Evolutionary conservation across 2,113 vertebrate species (phyloP).

Genomic region (Muntiacus muntjak): DNA sequence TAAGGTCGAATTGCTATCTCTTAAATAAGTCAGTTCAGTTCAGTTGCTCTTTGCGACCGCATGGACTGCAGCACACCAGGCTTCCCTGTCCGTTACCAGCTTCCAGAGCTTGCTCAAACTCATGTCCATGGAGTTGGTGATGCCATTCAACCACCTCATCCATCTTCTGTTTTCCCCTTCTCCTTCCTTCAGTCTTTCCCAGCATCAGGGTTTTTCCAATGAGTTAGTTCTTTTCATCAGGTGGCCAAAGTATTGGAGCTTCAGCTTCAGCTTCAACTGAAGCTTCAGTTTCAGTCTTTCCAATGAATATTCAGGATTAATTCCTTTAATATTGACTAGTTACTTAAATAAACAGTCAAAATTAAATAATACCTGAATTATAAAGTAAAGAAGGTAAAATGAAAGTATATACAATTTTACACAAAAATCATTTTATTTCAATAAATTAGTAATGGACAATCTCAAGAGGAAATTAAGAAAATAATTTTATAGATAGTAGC

Average conservation of each 20-base stretch:
- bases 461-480: background rate
- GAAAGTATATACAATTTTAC: background rate
- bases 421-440: background rate
- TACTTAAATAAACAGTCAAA: background rate
- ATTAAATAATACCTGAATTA: background rate
- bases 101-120: background rate
- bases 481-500: background rate
- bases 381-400: background rate
- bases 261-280: background rate
- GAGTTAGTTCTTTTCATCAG: background rate
- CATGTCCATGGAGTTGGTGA: background rate
- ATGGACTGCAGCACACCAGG: background rate
- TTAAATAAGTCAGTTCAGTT: background rate
- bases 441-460: background rate
- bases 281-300: background rate
- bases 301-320: background rate
- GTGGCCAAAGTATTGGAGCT: background rate
- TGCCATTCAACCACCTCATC: background rate
- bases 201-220: background rate
- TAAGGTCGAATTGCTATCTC: background rate
- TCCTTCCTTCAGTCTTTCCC: background rate
- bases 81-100: background rate
- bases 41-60: background rate
- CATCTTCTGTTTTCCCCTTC: fast-evolving
- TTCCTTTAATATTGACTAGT: background rate